Base-by-base conservation (phyloP, 2,797 vertebrate genomes). In the Leptatherina wallacei region DNA sequence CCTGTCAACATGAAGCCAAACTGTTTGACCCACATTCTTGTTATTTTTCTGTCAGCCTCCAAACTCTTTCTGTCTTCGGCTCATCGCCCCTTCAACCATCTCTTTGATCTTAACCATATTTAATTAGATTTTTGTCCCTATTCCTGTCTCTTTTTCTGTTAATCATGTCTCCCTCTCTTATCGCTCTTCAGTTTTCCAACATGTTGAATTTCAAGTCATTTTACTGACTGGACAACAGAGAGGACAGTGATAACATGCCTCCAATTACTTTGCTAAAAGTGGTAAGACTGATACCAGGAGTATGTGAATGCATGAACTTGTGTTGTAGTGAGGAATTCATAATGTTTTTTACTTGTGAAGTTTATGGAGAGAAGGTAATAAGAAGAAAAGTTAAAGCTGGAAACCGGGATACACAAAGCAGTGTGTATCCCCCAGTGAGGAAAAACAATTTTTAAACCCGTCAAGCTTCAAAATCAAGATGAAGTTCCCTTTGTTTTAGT, bases 1-100 rank as follows among this genome's bases (percentile, higher is more conserved):
- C 65, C 78, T 73, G 75, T 85, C 82, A 80, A 73, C 72, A 47
- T 59, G 14, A 78, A 56, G 64, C 62, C 60, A 58, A 77, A 80
- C 71, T 67, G 49, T 75, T 82, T 47, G 75, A 64, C 36, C 64
- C 24, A 61, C 14, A 2, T 56, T 62, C 55, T 61, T 16, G 18
- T 16, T 40, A 66, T 74, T 63, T 81, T 69, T 64, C 65, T 18
- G 49, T 47, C 81, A 33, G 33, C 12, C 54, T 70, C 54, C 1
- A 1, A 65, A 35, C 40, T 51, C 35, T 60, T 54, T 52, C 71
- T 20, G 18, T 27, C 56, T 65, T 38, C 42, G 42, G 51, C 49
- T 38, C 22, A 3, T 6, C 18, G 3, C 12, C 30, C 6, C 36
- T 64, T 76, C 33, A 57, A 49, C 61, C 36, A 80, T 74, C 60